phyloP scores from a whole-genome alignment of 2,113 vertebrate species.

The Spheniscus mendiculus region DNA sequence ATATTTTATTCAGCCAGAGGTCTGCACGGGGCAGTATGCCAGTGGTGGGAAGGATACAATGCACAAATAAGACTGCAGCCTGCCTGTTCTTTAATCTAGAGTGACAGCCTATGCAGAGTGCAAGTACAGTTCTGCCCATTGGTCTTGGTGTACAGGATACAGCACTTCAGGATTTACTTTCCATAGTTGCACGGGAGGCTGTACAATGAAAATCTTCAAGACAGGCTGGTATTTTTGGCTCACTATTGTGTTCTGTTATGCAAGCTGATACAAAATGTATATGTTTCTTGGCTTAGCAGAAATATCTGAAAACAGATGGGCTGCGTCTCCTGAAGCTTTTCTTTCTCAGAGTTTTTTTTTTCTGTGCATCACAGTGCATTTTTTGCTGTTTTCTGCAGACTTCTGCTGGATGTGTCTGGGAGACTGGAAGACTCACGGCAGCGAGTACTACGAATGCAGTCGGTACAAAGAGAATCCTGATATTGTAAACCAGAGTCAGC shows the following conservation, averaged over 20 bases:
- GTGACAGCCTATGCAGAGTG: background rate
- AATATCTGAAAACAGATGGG: conserved; percentile 8
- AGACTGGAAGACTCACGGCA: conserved; percentile 99
- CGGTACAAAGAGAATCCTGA: conserved; percentile 99
- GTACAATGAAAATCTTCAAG: background rate
- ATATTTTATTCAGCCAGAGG: background rate
- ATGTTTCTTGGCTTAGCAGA: conserved; percentile 29
- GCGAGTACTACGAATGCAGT: conserved; percentile 99
- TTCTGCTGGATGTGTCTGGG: conserved; percentile 99
- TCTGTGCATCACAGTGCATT: background rate
- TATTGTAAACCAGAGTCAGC: conserved; percentile 99
- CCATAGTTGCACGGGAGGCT: background rate
- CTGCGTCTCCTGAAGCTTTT: conserved; percentile 33
- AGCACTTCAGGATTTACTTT: background rate
- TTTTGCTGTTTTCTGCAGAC: conserved; percentile 79
- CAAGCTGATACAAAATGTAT: background rate
- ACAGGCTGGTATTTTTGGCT: conserved; percentile 15
- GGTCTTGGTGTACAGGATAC: background rate
- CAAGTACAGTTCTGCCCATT: background rate
- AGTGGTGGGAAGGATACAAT: background rate
- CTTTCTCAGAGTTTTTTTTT: background rate
- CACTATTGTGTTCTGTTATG: background rate
- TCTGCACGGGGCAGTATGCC: background rate
- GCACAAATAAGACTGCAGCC: background rate
- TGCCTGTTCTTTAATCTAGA: background rate